These are phyloP conservation scores for Drosophila sp. DNA, from an alignment of 1,140 invertebrate species.

Conservation along the genomic window DNA sequence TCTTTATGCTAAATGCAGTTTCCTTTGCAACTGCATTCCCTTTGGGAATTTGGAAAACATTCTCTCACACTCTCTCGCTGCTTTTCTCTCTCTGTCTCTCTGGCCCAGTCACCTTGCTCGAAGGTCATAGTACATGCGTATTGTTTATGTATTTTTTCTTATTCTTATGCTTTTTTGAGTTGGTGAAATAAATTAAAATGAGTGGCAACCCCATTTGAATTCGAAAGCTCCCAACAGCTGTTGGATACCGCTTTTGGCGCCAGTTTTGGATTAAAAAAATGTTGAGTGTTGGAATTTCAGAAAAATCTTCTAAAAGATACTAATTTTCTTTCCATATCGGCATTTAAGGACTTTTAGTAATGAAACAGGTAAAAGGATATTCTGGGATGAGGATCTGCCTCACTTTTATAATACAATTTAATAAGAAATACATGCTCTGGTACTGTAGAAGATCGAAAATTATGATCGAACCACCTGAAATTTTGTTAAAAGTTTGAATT, in stretches of 20 bases:
- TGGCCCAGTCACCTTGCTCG: constrained; percentile 85
- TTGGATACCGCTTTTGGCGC: neutral
- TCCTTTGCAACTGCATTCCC: constrained; percentile 7
- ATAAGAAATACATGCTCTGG: no score
- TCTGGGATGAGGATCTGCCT: no score
- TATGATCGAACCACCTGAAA: no score
- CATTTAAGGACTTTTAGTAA: no score
- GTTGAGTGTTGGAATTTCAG: no score
- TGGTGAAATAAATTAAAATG: neutral
- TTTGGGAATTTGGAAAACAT: constrained; percentile 2
- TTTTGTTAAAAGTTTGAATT: no score
- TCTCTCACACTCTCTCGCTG: constrained; percentile 1
- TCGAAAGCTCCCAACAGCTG: neutral
- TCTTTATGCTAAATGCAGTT: constrained; percentile 37
- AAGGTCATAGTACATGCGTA: constrained; percentile 84
- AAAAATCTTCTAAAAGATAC: no score
- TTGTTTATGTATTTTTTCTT: constrained; percentile 58
- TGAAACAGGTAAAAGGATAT: no score
- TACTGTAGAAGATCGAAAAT: no score
- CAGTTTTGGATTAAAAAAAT: no score
- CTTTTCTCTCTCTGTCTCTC: constrained; percentile 11
- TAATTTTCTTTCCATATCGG: no score
- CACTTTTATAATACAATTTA: no score
- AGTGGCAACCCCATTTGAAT: constrained; percentile 26
- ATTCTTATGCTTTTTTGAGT: constrained; percentile 40